Conservation (phyloP, 2,888 invertebrate species). For the Mamestra brassicae region DNA sequence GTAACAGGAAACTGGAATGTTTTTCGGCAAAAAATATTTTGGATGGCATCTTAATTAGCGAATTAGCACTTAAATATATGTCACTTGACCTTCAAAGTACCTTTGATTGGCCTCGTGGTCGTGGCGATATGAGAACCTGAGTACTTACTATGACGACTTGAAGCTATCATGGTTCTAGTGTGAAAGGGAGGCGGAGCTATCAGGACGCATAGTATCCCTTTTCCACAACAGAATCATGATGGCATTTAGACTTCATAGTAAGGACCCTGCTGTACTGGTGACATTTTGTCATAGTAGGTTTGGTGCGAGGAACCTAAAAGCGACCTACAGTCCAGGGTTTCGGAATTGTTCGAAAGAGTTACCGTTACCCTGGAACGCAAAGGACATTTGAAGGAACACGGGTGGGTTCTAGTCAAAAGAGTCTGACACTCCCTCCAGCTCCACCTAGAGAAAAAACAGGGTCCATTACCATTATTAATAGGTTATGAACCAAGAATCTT, state of each 20-base stretch:
- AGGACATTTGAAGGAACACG: no score
- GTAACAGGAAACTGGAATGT: slow-evolving; percentile 7
- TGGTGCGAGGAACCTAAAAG: background rate
- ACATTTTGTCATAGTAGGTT: background rate
- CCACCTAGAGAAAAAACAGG: background rate
- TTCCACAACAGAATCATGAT: background rate
- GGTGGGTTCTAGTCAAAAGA: no score
- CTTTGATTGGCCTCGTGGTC: background rate
- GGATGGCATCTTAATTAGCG: background rate
- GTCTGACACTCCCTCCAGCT: no score
- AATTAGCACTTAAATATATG: background rate
- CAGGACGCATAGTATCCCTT: background rate
- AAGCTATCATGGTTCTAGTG: background rate
- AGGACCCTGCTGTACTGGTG: background rate
- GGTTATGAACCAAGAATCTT: slow-evolving; percentile 13
- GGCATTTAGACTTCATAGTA: no score
- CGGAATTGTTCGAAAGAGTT: no score
- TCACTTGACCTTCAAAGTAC: background rate
- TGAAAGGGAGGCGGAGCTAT: background rate
- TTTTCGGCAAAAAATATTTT: background rate
- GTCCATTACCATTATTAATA: background rate
- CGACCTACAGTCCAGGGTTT: background rate
- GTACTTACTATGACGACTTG: no score
- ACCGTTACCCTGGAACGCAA: no score
- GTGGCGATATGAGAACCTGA: background rate